Conservation (phyloP, 2,888 invertebrate genomes). For the Watsonalla binaria region DNA sequence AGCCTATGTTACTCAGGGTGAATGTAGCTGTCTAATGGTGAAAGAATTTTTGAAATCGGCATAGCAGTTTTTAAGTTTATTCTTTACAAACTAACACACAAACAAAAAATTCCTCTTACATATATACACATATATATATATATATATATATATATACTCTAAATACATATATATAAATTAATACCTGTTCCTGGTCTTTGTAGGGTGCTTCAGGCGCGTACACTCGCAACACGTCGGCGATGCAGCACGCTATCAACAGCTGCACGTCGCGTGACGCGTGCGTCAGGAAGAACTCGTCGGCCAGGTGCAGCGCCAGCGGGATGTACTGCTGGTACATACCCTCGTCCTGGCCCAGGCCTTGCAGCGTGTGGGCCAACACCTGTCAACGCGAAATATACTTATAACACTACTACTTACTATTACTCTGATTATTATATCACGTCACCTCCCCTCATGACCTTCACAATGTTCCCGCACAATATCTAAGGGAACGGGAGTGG, state of each 20-base stretch:
- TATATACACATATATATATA: too few species aligned
- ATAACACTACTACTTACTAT: neutral
- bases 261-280: slow-evolving; percentile 96
- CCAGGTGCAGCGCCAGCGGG: slow-evolving; percentile 93
- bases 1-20: too few species aligned
- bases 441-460: too few species aligned
- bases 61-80: too few species aligned
- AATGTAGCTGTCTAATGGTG: too few species aligned
- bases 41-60: too few species aligned
- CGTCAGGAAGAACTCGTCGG: slow-evolving; percentile 94
- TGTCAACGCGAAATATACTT: slow-evolving; percentile 35
- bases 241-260: slow-evolving; percentile 96
- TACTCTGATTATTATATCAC: neutral
- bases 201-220: slow-evolving; percentile 99
- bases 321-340: slow-evolving; percentile 95
- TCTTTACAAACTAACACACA: too few species aligned
- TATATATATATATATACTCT: too few species aligned
- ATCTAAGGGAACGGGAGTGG: too few species aligned
- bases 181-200: slow-evolving; percentile 94
- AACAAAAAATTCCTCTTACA: too few species aligned
- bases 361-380: slow-evolving; percentile 95
- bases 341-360: slow-evolving; percentile 98
- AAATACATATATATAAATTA: slow-evolving; percentile 1
- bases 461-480: too few species aligned
- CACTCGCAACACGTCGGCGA: slow-evolving; percentile 96